Evolutionary conservation across 2,797 vertebrate species (phyloP).

Genomic region (Anisognathus igniventris): DNA sequence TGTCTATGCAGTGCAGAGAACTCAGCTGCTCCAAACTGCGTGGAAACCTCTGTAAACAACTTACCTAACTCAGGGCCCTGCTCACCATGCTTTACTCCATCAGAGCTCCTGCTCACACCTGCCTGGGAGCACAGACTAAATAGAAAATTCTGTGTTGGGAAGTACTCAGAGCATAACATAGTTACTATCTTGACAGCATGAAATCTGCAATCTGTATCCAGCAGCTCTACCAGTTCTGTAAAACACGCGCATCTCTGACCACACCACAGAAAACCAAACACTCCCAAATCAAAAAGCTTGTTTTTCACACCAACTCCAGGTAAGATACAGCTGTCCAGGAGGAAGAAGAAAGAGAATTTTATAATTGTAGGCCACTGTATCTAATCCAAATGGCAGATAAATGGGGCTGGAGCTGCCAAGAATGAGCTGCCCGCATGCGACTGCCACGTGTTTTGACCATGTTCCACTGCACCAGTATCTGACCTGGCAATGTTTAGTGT

Average conservation of each 20-base stretch:
- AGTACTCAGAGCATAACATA: neutral
- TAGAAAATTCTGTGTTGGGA: neutral
- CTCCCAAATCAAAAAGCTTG: neutral
- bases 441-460: conserved; percentile 9
- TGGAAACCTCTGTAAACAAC: neutral
- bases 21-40: neutral
- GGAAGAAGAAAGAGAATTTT: neutral
- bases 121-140: neutral
- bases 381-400: conserved; percentile 41
- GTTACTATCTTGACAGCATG: neutral
- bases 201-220: neutral
- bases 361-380: neutral
- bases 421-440: neutral
- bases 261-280: neutral
- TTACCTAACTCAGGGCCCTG: conserved; percentile 22
- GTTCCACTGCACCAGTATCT: conserved; percentile 60
- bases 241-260: neutral
- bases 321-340: neutral
- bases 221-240: neutral
- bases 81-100: neutral
- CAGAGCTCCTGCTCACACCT: neutral
- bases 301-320: neutral
- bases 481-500: conserved; percentile 59
- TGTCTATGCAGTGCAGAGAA: neutral
- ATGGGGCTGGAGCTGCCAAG: neutral